Conservation (phyloP, 2,113 vertebrate species). For the Theristicus caerulescens region DNA sequence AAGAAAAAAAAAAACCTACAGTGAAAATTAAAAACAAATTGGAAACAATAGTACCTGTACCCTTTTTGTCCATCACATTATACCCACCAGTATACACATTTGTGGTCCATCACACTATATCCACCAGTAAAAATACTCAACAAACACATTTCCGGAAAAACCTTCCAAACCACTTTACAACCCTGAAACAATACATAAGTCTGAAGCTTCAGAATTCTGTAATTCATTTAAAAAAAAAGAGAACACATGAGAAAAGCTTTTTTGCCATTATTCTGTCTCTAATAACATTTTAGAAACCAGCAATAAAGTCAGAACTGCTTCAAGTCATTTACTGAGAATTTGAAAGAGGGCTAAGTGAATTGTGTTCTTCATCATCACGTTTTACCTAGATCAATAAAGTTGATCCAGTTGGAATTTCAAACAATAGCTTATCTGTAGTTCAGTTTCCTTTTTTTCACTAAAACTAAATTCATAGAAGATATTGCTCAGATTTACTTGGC, state of each 20-base stretch:
- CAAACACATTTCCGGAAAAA: not conserved
- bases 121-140: not conserved
- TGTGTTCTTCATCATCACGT: not conserved
- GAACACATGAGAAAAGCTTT: not conserved
- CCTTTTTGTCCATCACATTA: not conserved
- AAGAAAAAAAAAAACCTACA: not conserved
- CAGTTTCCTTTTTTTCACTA: not conserved
- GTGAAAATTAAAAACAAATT: rapidly evolving
- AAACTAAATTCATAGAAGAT: not conserved
- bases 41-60: not conserved
- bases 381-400: not conserved
- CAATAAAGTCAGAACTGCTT: not conserved
- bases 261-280: not conserved
- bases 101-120: not conserved
- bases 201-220: not conserved
- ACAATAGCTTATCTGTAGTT: not conserved
- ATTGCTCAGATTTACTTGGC: not conserved
- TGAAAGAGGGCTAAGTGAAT: not conserved
- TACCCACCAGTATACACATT: not conserved
- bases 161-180: not conserved
- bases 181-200: not conserved
- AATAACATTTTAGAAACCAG: not conserved
- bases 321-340: not conserved
- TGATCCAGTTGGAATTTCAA: constrained; percentile 6
- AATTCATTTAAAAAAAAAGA: not conserved